Evolutionary conservation across 2,797 vertebrate species (phyloP), one percentile per base, ranked within the genome.

Genomic region (Graptemys geographica): DNA sequence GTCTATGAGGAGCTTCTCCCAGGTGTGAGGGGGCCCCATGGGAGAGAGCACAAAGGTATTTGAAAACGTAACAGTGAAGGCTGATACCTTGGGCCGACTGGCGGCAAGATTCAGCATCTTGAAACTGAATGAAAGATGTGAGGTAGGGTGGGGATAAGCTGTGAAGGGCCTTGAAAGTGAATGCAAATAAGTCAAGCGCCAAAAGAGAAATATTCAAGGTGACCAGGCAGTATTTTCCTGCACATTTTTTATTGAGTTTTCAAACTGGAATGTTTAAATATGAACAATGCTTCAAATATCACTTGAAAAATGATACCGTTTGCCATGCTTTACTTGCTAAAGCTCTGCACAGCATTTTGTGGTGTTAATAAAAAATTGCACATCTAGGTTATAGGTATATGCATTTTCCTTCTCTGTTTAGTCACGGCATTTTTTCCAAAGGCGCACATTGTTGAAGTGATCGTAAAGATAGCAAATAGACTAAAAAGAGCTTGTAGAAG

Each of bases 261-360:
- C 49, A 41, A 88, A 84, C 69, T 83, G 31, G 88, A 93, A 85
- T 86, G 86, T 95, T 96, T 93, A 83, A 90, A 47, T 90, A 57
- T 62, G 81, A 81, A 6, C 87, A 83, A 80, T 8, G 19, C 28
- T 87, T 47, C 57, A 56, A 55, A 91, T 21, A 69, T 49, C 13
- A 9, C 52, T 88, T 88, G 44, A 49, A 84, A 85, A 84, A 88
- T 51, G 16, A 23, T 69, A 79, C 56, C 7, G n/a, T 79, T 93
- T 87, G 3, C 19, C 65, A 33, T 56, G 55, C 27, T 83, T 81
- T 62, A 31, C 16, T 69, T 89, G 69, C 69, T 92, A 91, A 96
- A 93, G 86, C 41, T 0, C 55, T 62, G 21, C 16, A 51, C 62
- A 33, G 79, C 37, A 41, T 13, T 52, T 31, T 16, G 2, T 84